Evolutionary conservation across 2,797 vertebrate species (phyloP), one percentile per base, ranked within the genome.

Genomic region (Moxostoma hubbsi): DNA sequence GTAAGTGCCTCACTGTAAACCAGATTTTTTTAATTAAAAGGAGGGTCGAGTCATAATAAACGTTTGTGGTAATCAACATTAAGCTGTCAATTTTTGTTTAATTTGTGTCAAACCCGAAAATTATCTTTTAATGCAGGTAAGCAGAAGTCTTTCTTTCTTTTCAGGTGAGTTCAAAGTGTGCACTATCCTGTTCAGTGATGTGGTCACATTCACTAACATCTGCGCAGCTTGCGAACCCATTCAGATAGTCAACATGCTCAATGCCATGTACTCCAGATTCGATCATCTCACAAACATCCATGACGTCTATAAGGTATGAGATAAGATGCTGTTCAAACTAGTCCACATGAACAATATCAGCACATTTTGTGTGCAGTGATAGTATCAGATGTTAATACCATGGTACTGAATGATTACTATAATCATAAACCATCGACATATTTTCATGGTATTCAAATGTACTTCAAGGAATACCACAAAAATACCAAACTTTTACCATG

Each of bases 131-230:
- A 24, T 24, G 24, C 24, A 24, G 24, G 24, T 24, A 24, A 24
- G 24, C 24, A 24, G 24, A 24, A 24, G 24, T 24, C 24, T 24
- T 24, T 13, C 6, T 51, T 59, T 51, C 7, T 61, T 24, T 46
- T 70, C 67, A 92, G 92, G 94, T 76, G 94, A 94, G 83, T 96
- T 95, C 81, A 84, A 92, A 82, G 92, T 87, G 11, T 96, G 94
- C 88, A 94, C 91, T 0, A 91, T 94, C 36, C 87, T 96, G 68
- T 94, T 96, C 89, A 95, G 93, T 0, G 93, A 95, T 0, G 89
- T 95, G 36, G 93, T 95, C 47, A 94, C 93, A 49, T 95, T 96
- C 87, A 96, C 93, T 0, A 94, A 90, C 84, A 95, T 92, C 86
- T 94, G 91, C 5, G 93, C 93, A 5, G 91, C 88, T 73, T 95